Evolutionary conservation across 1,140 invertebrate genomes (phyloP), one percentile per base, ranked within the genome.

Genomic region (Drosophila persimilis): DNA sequence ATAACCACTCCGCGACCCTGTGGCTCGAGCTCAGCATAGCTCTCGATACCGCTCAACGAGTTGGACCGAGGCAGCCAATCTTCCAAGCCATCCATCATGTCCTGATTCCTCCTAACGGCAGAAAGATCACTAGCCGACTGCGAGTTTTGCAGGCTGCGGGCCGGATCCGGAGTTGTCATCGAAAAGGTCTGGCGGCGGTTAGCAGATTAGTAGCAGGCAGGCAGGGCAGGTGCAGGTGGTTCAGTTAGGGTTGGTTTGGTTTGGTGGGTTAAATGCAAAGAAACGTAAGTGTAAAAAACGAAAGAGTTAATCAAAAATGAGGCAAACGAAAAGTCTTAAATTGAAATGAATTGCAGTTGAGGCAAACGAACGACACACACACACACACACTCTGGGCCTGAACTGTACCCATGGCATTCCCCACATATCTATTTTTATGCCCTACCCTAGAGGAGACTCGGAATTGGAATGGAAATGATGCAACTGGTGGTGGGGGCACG

Each of bases 241-340:
- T 54, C 46, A 53, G 43, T 66, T 57, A 50, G 20, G 31, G 48
- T 53, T 35, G 50, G 20, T 48, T 51, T 29, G n/a, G 50, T 50
- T 41, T 58, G 57, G 63, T 77, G 61, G 65, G 71, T 83, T 62
- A 88, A 89, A 89, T 88, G 84, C 64, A 88, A 84, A 81, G 78
- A 86, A 81, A 86, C 62, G 59, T 64, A 85, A 77, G 77, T 88
- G 70, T 15, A 51, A 60, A 62, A 53, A 70, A 73, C 62, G 48
- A 88, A 55, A 72, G 62, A 31, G 64, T 77, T 81, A 81, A 88
- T 86, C 55, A 74, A 79, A 73, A 76, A 64, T 20, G 56, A 86
- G 65, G 79, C 66, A 79, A 61, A 85, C 58, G 41, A 55, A 88
- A 80, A 54, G 46, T 52, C 63, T 67, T 46, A 66, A 70, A 66